A percentile compares a stretch with the other conserved stretches of the same genome.
These are phyloP conservation scores for Polymixis flavicincta DNA, from an alignment of 2,888 invertebrate species.

Conservation along the genomic window DNA sequence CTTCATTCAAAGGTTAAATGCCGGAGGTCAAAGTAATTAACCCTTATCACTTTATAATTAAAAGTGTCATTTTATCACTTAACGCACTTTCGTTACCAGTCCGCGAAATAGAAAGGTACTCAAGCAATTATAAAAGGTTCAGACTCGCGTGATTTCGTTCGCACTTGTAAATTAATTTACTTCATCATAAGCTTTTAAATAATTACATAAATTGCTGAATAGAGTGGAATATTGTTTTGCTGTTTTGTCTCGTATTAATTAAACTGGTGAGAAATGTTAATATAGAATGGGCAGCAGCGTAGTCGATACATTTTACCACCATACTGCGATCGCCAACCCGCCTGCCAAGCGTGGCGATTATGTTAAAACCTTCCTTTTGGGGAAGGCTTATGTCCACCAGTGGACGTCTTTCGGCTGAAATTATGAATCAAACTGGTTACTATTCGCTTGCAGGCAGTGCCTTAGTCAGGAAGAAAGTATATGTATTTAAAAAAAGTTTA, in stretches of 20 bases:
- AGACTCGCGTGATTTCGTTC: slow-evolving; percentile 35
- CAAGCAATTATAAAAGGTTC: slow-evolving; percentile 54
- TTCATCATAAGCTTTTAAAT: slow-evolving; percentile 23
- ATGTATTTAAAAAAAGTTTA: too few relatives aligned
- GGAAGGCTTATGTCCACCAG: too few relatives aligned
- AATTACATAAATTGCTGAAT: background rate
- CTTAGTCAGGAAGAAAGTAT: background rate
- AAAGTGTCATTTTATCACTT: slow-evolving; percentile 63
- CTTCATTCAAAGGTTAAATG: slow-evolving; percentile 39
- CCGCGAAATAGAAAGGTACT: slow-evolving; percentile 29
- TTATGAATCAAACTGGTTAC: too few relatives aligned
- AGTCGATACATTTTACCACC: too few relatives aligned
- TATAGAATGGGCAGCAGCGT: too few relatives aligned
- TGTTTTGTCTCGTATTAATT: slow-evolving; percentile 15
- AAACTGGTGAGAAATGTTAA: too few relatives aligned
- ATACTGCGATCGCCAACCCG: too few relatives aligned
- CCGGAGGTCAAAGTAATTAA: slow-evolving; percentile 48
- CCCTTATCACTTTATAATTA: slow-evolving; percentile 64
- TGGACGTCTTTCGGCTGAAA: too few relatives aligned
- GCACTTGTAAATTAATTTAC: slow-evolving; percentile 28
- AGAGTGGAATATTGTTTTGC: background rate
- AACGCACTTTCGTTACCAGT: slow-evolving; percentile 35
- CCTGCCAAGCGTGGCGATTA: too few relatives aligned
- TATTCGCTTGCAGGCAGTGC: background rate
- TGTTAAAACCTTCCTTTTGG: too few relatives aligned